phyloP scores from a whole-genome alignment of 2,113 vertebrate genomes.

The Ptychochromis oligacanthus region DNA sequence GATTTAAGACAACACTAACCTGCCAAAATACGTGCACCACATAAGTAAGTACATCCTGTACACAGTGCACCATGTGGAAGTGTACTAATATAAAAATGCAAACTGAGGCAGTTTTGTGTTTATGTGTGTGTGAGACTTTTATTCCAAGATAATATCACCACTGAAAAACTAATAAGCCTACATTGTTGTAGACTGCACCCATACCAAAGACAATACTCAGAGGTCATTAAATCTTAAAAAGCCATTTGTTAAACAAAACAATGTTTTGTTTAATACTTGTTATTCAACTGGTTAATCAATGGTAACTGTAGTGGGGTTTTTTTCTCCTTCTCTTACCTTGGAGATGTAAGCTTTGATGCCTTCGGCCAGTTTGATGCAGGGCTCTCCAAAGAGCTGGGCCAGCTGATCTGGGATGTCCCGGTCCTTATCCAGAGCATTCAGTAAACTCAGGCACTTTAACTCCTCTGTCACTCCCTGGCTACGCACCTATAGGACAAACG shows the following conservation, averaged over 20 bases:
- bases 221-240: not conserved
- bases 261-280: not conserved
- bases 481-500: conserved; percentile 74
- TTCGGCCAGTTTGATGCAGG: conserved; percentile 86
- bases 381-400: conserved; percentile 82
- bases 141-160: not conserved
- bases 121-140: not conserved
- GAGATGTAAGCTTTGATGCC: conserved; percentile 87
- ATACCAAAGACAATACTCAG: not conserved
- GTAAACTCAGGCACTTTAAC: conserved; percentile 84
- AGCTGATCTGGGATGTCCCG: conserved; percentile 82
- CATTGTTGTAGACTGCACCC: not conserved
- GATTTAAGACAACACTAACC: not conserved
- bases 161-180: not conserved
- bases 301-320: too few species aligned
- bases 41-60: not conserved
- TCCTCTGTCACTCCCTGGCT: conserved; percentile 83
- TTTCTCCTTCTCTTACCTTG: conserved; percentile 75
- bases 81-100: not conserved
- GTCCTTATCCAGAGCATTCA: conserved; percentile 82
- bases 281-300: not conserved
- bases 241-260: not conserved
- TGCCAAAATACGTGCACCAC: not conserved
- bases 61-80: not conserved
- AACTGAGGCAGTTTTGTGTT: not conserved